phyloP scores from a whole-genome alignment of 2,797 vertebrate species.

The Neomorphus geoffroyi region DNA sequence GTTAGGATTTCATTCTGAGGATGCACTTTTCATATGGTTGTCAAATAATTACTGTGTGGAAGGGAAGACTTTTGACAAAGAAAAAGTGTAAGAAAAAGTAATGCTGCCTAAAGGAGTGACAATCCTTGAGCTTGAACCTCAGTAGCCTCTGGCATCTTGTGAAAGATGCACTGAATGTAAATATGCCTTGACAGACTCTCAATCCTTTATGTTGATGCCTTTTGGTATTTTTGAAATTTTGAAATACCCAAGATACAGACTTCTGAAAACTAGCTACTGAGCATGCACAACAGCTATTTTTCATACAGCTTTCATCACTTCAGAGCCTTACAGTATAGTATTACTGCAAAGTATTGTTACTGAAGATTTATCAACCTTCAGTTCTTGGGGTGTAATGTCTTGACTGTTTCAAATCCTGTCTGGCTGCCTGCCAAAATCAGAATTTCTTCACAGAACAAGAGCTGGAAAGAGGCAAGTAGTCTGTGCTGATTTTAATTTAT shows the following conservation, averaged over 20 bases:
- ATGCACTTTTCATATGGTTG: not conserved
- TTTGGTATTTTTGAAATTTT: conserved; percentile 54
- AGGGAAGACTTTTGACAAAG: not conserved
- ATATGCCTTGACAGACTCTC: not conserved
- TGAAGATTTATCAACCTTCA: conserved; percentile 59
- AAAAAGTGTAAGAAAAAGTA: not conserved
- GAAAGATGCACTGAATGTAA: not conserved
- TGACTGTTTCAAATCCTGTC: conserved; percentile 50
- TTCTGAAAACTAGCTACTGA: conserved; percentile 46
- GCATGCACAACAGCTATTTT: conserved; percentile 60
- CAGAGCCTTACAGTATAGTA: conserved; percentile 38
- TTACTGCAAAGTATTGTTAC: conserved; percentile 68
- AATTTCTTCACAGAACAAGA: conserved; percentile 65
- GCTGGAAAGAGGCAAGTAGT: conserved; percentile 40
- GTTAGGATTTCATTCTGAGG: not conserved
- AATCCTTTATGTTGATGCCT: conserved; percentile 39
- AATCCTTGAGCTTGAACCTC: not conserved
- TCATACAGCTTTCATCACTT: conserved; percentile 56
- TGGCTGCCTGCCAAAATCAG: conserved; percentile 68
- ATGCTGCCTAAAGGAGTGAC: not conserved
- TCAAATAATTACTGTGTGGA: not conserved
- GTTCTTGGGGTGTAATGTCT: conserved; percentile 55
- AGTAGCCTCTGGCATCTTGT: not conserved
- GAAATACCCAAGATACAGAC: conserved; percentile 43
- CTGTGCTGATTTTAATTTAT: conserved; percentile 49